phyloP scores from a whole-genome alignment of 2,797 vertebrate genomes.

The Gallinago solitaria region DNA sequence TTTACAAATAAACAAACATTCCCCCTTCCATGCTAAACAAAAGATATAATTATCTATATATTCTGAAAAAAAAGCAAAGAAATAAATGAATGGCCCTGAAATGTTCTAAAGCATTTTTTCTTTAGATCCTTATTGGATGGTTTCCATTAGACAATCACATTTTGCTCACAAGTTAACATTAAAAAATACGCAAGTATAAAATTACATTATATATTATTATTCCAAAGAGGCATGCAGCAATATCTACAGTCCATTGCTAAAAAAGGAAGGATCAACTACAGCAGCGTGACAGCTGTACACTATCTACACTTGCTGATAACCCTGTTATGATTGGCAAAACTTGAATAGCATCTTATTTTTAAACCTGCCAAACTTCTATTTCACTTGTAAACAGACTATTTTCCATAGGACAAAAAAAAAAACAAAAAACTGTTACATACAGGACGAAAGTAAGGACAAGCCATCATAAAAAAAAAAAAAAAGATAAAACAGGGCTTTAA shows the following conservation, averaged over 20 bases:
- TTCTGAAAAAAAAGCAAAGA: background rate
- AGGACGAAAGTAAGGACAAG: conserved; percentile 3
- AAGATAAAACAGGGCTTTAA: background rate
- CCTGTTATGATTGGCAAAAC: background rate
- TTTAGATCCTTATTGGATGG: background rate
- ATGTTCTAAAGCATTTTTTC: background rate
- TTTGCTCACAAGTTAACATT: background rate
- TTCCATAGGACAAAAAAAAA: background rate
- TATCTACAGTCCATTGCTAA: background rate
- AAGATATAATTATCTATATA: background rate
- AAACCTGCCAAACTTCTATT: background rate
- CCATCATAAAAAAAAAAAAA: background rate
- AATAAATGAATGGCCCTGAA: background rate
- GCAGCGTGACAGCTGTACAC: background rate
- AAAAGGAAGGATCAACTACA: background rate
- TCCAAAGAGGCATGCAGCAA: background rate
- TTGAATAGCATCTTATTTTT: background rate
- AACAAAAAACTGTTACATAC: background rate
- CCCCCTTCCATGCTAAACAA: background rate
- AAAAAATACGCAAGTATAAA: background rate
- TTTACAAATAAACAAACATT: background rate
- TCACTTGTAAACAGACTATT: background rate
- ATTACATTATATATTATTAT: background rate
- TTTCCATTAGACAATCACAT: background rate
- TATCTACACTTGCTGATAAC: background rate